phyloP scores from a whole-genome alignment of 2,888 invertebrate genomes.

The Hyles lineata region DNA sequence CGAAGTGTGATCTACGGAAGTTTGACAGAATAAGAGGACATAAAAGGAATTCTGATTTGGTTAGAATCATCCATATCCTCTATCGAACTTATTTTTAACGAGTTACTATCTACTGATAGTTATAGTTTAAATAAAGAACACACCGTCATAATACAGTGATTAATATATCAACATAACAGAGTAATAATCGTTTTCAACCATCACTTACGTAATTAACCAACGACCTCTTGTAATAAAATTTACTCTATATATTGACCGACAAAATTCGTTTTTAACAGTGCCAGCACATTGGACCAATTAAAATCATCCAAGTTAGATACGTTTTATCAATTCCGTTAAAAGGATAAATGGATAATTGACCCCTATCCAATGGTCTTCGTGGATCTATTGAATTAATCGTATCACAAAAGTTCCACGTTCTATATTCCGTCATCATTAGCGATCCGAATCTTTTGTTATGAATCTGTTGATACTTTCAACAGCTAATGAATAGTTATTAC shows the following conservation, averaged over 20 bases:
- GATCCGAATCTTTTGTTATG: conserved; percentile 6
- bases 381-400: conserved; percentile 78
- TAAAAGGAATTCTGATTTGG: too few relatives aligned
- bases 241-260: conserved; percentile 56
- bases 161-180: neutral
- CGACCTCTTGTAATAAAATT: conserved; percentile 52
- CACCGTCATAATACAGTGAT: neutral
- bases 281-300: conserved; percentile 78
- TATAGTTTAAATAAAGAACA: neutral
- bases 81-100: too few relatives aligned
- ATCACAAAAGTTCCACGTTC: conserved; percentile 72
- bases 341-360: conserved; percentile 85
- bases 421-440: conserved; percentile 47
- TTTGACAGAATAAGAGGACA: too few relatives aligned
- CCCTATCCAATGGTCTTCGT: conserved; percentile 77
- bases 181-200: neutral
- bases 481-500: too few relatives aligned
- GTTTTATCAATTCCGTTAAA: conserved; percentile 85
- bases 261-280: conserved; percentile 74
- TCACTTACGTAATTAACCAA: conserved; percentile 19
- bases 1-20: too few relatives aligned
- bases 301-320: conserved; percentile 79
- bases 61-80: too few relatives aligned
- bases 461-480: neutral
- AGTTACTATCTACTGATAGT: too few relatives aligned